phyloP scores from a whole-genome alignment of 1,140 invertebrate genomes.

The Sinella curviseta region DNA sequence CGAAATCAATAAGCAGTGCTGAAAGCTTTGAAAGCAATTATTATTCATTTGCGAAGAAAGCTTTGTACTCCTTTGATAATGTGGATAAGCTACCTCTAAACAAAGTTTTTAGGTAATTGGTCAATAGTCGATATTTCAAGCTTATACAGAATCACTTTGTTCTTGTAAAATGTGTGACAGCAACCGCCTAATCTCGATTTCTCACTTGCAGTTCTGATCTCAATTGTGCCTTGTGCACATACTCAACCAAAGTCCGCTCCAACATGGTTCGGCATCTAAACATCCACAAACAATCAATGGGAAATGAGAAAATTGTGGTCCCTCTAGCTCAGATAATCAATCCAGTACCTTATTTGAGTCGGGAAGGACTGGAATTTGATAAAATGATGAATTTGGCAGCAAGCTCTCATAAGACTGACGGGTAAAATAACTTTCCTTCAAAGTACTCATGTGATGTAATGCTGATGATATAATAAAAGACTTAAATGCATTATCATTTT shows the following conservation, averaged over 20 bases:
- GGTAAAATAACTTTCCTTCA: conserved; percentile 15
- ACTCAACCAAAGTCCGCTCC: conserved; percentile 70
- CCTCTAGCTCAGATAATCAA: conserved; percentile 61
- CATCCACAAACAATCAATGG: conserved; percentile 58
- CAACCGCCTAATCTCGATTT: too few species aligned
- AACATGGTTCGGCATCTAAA: conserved; percentile 73
- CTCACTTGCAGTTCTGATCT: conserved; percentile 52
- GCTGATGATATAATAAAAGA: background rate
- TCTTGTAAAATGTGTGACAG: background rate
- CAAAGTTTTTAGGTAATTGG: conserved; percentile 64
- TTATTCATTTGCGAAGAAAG: background rate
- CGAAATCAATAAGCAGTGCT: background rate
- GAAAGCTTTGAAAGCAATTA: background rate
- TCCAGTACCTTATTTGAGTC: conserved; percentile 74
- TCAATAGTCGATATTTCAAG: background rate
- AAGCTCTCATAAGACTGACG: conserved; percentile 64
- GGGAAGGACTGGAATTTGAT: conserved; percentile 77
- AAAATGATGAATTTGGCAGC: conserved; percentile 79
- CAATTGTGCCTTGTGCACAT: conserved; percentile 67
- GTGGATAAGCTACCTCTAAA: conserved; percentile 65
- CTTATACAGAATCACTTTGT: background rate
- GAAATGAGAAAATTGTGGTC: conserved; percentile 59
- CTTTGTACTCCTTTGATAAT: background rate
- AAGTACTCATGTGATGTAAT: too few species aligned
- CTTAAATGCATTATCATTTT: background rate